Evolutionary conservation across 2,888 invertebrate genomes (phyloP).

Genomic region (Rotaria macrura): DNA sequence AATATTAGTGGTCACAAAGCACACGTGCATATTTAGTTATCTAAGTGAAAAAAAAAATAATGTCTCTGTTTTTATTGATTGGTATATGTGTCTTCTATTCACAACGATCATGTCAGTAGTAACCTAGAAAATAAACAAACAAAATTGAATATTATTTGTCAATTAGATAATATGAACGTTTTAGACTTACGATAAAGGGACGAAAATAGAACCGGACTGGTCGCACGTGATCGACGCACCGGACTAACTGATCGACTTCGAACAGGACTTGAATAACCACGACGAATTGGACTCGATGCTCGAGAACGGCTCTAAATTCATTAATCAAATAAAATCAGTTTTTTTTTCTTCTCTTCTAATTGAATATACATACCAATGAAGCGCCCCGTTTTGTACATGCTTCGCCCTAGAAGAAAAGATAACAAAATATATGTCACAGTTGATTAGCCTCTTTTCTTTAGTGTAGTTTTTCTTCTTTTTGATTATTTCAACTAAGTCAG

Average conservation of each 20-base stretch:
- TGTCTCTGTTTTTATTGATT: background rate
- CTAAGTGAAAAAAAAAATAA: slow-evolving; percentile 11
- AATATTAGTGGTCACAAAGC: background rate
- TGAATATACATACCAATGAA: background rate
- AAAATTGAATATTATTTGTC: background rate
- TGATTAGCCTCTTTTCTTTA: no score
- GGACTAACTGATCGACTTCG: background rate
- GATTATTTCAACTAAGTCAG: no score
- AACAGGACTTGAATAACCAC: background rate
- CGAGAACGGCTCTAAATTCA: background rate
- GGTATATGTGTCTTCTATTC: background rate
- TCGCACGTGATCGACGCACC: background rate
- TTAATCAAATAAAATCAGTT: background rate
- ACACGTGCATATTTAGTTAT: background rate
- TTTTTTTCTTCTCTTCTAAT: background rate
- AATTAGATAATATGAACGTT: background rate
- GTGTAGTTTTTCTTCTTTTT: no score
- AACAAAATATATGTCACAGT: no score
- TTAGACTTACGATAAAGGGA: background rate
- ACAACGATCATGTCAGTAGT: background rate
- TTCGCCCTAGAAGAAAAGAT: background rate
- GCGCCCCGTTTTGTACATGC: slow-evolving; percentile 30
- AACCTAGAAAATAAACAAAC: background rate
- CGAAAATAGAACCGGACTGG: background rate
- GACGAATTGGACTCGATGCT: background rate